Conservation (phyloP, 2,888 invertebrate species). For the Monoplex corrugatus region DNA sequence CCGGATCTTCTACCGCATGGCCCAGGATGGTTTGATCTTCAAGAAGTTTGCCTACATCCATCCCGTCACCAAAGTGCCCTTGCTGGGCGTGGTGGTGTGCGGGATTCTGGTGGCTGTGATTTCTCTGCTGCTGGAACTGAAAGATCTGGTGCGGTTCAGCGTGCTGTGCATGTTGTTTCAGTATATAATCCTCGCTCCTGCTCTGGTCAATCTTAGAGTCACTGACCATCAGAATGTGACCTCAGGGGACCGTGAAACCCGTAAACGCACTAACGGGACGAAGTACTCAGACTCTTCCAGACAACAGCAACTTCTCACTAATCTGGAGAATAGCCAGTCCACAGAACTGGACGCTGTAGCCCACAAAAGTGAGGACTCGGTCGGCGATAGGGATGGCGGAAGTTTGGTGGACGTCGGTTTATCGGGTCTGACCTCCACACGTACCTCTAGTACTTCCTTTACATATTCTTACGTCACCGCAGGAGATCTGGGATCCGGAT, state of each 20-base stretch:
- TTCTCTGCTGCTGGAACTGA: constrained; percentile 91
- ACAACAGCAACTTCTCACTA: no score
- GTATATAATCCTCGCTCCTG: constrained; percentile 93
- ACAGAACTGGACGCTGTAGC: background rate
- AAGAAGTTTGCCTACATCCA: constrained; percentile 87
- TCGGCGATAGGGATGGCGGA: background rate
- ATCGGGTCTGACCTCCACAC: background rate
- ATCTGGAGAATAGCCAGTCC: background rate
- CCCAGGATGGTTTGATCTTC: constrained; percentile 92
- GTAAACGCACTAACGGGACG: no score
- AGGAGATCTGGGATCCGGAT: background rate
- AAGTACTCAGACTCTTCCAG: no score
- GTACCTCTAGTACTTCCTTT: background rate
- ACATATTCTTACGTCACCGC: background rate
- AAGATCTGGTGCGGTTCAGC: constrained; percentile 95
- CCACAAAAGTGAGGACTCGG: background rate
- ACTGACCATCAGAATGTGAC: constrained; percentile 73
- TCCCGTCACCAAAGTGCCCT: constrained; percentile 86
- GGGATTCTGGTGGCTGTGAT: constrained; percentile 83
- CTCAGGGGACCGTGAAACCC: background rate
- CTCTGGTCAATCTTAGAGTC: constrained; percentile 92
- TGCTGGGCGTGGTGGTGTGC: constrained; percentile 71
- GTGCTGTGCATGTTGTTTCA: constrained; percentile 85
- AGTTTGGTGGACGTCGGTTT: constrained; percentile 2
- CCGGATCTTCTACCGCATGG: constrained; percentile 94